Evolutionary conservation across 1,140 invertebrate genomes (phyloP).

Genomic region (Drosophila arawakana): DNA sequence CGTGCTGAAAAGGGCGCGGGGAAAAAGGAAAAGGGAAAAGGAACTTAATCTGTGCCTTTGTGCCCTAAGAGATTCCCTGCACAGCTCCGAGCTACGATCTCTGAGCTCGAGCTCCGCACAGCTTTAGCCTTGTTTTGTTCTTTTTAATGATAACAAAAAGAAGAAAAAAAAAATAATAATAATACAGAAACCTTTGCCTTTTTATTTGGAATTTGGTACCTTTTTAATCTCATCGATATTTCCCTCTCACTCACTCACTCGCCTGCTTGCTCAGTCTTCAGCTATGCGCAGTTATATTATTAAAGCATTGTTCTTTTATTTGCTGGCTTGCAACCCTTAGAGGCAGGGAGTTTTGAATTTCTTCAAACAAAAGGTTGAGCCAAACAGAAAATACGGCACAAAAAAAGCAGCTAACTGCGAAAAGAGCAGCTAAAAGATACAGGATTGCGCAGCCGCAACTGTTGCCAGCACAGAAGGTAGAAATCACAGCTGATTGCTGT

Average conservation of each 20-base stretch:
- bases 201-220: conserved; percentile 82
- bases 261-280: neutral
- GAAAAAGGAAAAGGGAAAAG: conserved; percentile 58
- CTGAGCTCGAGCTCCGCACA: conserved; percentile 2
- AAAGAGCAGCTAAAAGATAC: conserved; percentile 52
- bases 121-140: conserved; percentile 65
- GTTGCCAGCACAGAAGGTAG: conserved; percentile 20
- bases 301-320: conserved; percentile 76
- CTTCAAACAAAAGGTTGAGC: conserved; percentile 64
- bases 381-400: conserved; percentile 24
- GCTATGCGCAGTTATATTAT: conserved; percentile 69
- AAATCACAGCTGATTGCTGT: conserved; percentile 2
- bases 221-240: conserved; percentile 67
- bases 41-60: conserved; percentile 80
- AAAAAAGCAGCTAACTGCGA: conserved; percentile 42
- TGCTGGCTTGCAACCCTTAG: conserved; percentile 65
- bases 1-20: too few relatives aligned
- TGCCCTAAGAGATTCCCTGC: conserved; percentile 42
- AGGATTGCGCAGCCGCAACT: conserved; percentile 71
- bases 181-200: conserved; percentile 73
- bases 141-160: conserved; percentile 78
- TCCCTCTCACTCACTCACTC: conserved; percentile 8
- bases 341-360: conserved; percentile 69
- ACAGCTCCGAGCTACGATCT: conserved; percentile 5
- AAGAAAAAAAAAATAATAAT: neutral